Evolutionary conservation across 2,797 vertebrate genomes (phyloP).

Genomic region (Sebastes steindachneri): DNA sequence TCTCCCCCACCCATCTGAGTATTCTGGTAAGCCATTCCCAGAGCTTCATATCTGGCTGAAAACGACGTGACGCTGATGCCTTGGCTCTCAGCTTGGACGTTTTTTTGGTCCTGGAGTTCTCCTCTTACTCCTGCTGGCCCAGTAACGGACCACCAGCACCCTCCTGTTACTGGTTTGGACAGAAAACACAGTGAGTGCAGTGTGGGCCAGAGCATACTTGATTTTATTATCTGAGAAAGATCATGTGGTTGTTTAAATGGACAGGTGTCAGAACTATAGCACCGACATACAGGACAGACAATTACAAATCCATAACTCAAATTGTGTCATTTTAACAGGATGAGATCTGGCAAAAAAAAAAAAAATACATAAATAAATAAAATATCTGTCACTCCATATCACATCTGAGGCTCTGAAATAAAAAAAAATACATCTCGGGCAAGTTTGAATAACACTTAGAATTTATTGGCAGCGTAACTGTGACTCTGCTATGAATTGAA

Average conservation of each 20-base stretch:
- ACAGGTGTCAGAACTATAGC: conserved; percentile 7
- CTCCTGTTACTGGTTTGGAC: background rate
- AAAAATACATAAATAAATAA: background rate
- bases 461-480: conserved; percentile 17
- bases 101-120: conserved; percentile 18
- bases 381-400: background rate
- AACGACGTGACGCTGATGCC: conserved; percentile 39
- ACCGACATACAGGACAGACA: background rate
- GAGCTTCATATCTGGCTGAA: conserved; percentile 54
- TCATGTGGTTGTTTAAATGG: background rate
- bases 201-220: background rate
- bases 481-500: conserved; percentile 34
- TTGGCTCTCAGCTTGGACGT: conserved; percentile 29
- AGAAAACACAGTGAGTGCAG: background rate
- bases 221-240: conserved; percentile 5
- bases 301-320: background rate
- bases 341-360: background rate
- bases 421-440: conserved; percentile 14
- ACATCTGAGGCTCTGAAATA: conserved; percentile 2
- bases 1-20: conserved; percentile 48
- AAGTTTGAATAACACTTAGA: conserved; percentile 15
- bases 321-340: background rate
- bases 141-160: conserved; percentile 10
- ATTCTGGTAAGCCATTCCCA: conserved; percentile 58
- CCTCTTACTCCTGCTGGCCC: conserved; percentile 31